Evolutionary conservation across 2,113 vertebrate genomes (phyloP).

Genomic region (Trogon surrucura): DNA sequence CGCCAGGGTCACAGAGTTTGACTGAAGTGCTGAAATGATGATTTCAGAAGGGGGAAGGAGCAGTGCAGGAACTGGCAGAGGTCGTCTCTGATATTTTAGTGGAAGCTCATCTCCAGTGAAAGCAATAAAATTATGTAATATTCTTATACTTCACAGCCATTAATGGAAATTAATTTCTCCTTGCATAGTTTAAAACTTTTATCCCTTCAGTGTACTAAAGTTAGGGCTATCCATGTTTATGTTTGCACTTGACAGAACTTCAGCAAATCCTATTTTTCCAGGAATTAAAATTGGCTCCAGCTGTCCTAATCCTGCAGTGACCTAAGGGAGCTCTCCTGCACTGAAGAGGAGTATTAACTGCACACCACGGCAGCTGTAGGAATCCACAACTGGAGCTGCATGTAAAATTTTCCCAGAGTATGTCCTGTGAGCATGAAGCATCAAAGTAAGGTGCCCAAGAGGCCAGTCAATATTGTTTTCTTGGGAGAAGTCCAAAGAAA

Average conservation of each 20-base stretch:
- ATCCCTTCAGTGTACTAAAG: not conserved
- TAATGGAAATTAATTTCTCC: not conserved
- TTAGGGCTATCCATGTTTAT: not conserved
- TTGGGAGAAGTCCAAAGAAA: not conserved
- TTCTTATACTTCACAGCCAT: not conserved
- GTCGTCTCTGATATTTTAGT: not conserved
- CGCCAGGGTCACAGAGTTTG: accelerated
- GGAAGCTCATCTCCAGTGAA: not conserved
- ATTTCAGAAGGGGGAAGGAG: not conserved
- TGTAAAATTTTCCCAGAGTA: accelerated
- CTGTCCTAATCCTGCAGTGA: not conserved
- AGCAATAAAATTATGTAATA: not conserved
- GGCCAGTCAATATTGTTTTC: not conserved
- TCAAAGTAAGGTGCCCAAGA: not conserved
- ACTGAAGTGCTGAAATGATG: not conserved
- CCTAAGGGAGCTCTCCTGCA: not conserved
- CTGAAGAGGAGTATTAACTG: not conserved
- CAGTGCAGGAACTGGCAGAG: not conserved
- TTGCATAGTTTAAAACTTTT: not conserved
- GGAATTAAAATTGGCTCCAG: not conserved
- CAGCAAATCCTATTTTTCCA: not conserved
- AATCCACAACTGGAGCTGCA: not conserved
- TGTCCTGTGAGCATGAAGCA: not conserved
- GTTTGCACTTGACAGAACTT: not conserved
- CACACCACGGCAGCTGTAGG: not conserved